Percentiles rank a stretch among this genome's conserved stretches.
Conservation (phyloP, 2,113 vertebrate genomes). For the Vulpes vulpes region DNA sequence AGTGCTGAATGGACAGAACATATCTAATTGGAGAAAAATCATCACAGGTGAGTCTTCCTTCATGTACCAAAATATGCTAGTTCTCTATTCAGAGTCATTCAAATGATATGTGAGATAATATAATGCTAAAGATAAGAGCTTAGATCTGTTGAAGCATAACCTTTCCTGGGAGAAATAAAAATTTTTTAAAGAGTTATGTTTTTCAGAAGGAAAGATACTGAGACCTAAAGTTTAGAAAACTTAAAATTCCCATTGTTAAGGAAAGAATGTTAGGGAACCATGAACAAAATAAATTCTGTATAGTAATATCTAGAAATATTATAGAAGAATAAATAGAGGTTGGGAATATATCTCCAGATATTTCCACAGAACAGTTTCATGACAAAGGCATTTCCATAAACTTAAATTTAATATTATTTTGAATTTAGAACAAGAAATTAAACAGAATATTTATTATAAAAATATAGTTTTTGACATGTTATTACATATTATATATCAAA, state of each 20-base stretch:
- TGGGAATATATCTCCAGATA: background rate
- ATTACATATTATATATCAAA: background rate
- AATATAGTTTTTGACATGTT: background rate
- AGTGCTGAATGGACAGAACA: background rate
- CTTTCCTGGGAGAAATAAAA: background rate
- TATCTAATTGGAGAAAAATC: background rate
- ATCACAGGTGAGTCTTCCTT: background rate
- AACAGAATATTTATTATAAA: background rate
- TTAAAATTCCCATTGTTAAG: background rate
- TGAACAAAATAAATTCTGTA: background rate
- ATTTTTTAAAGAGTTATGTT: background rate
- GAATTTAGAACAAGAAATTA: background rate
- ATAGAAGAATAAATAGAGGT: background rate
- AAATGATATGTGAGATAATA: background rate
- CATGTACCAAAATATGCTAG: background rate
- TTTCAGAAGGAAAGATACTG: background rate
- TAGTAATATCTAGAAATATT: slow-evolving; percentile 25
- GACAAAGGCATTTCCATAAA: background rate
- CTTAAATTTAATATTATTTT: background rate
- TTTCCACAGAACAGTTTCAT: background rate
- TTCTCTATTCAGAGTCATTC: background rate
- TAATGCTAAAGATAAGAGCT: background rate
- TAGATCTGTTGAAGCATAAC: background rate
- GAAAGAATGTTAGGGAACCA: background rate
- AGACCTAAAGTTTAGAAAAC: background rate